Percentiles rank a stretch among this genome's conserved stretches.
Evolutionary conservation across 2,113 vertebrate species (phyloP).

Genomic region (Polypterus bichir): DNA sequence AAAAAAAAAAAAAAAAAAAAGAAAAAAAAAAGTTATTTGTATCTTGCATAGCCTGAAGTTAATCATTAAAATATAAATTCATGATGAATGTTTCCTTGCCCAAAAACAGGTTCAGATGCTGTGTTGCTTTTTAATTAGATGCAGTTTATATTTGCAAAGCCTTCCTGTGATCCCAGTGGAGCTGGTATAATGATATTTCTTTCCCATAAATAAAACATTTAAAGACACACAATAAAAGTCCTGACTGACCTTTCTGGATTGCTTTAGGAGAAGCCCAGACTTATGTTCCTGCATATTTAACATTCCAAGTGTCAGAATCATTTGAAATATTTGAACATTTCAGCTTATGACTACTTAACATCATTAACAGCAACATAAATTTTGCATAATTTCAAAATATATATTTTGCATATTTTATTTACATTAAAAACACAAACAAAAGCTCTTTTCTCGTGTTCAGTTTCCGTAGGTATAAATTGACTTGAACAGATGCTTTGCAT

Average conservation of each 20-base stretch:
- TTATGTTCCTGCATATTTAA: slow-evolving; percentile 1
- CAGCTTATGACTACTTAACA: too few relatives aligned
- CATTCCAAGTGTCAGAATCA: background rate
- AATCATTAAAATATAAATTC: slow-evolving; percentile 20
- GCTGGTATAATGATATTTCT: slow-evolving; percentile 26
- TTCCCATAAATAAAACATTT: slow-evolving; percentile 32
- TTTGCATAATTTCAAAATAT: background rate
- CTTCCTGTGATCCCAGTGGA: slow-evolving; percentile 19
- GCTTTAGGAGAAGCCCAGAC: slow-evolving; percentile 9
- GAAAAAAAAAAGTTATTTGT: slow-evolving; percentile 9
- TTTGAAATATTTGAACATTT: background rate
- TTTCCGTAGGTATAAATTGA: too few relatives aligned
- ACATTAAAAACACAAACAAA: too few relatives aligned
- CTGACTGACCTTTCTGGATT: slow-evolving; percentile 21
- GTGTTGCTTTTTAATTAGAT: slow-evolving; percentile 27
- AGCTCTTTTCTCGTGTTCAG: too few relatives aligned
- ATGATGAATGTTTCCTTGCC: slow-evolving; percentile 16
- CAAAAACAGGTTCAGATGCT: slow-evolving; percentile 16
- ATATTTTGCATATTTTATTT: too few relatives aligned
- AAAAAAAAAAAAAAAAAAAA: background rate
- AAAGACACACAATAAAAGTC: slow-evolving; percentile 24
- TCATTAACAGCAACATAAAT: background rate
- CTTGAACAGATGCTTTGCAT: too few relatives aligned
- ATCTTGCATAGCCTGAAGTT: slow-evolving; percentile 26
- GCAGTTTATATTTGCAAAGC: slow-evolving; percentile 24